Evolutionary conservation across 2,888 invertebrate species (phyloP).

Genomic region (Dynastes grantii): DNA sequence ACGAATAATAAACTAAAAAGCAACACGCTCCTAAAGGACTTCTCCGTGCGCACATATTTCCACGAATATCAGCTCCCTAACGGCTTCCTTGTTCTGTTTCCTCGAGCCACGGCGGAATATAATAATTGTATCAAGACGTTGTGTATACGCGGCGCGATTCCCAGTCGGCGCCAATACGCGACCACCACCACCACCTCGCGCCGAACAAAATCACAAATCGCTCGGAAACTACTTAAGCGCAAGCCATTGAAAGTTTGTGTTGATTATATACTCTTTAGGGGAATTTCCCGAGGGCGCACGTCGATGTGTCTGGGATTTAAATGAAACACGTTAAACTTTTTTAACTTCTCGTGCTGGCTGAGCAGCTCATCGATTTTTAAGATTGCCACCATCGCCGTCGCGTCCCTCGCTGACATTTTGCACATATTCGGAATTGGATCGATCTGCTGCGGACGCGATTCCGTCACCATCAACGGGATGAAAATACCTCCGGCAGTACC

Average conservation of each 20-base stretch:
- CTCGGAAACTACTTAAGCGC: constrained; percentile 25
- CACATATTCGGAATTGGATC: constrained; percentile 14
- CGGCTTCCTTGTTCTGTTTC: too few species aligned
- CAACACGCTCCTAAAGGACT: too few species aligned
- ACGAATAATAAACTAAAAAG: too few species aligned
- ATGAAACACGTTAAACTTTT: constrained; percentile 24
- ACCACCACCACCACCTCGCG: neutral
- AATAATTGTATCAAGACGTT: constrained; percentile 19
- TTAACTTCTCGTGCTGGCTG: neutral
- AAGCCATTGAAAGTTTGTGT: constrained; percentile 23
- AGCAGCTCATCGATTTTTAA: constrained; percentile 10
- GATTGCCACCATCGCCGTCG: constrained; percentile 10
- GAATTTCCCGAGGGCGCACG: constrained; percentile 25
- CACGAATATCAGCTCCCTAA: too few species aligned
- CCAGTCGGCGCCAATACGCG: neutral
- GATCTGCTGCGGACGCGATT: constrained; percentile 2
- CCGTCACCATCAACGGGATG: neutral
- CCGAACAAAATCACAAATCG: constrained; percentile 16
- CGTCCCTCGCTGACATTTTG: constrained; percentile 2
- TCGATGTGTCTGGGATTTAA: constrained; percentile 26
- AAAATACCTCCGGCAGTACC: neutral
- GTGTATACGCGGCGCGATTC: neutral
- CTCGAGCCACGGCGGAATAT: neutral
- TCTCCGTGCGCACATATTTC: too few species aligned
- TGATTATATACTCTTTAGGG: constrained; percentile 26